Conservation (phyloP, 1,140 invertebrate species). For the Acromyrmex heyeri region DNA sequence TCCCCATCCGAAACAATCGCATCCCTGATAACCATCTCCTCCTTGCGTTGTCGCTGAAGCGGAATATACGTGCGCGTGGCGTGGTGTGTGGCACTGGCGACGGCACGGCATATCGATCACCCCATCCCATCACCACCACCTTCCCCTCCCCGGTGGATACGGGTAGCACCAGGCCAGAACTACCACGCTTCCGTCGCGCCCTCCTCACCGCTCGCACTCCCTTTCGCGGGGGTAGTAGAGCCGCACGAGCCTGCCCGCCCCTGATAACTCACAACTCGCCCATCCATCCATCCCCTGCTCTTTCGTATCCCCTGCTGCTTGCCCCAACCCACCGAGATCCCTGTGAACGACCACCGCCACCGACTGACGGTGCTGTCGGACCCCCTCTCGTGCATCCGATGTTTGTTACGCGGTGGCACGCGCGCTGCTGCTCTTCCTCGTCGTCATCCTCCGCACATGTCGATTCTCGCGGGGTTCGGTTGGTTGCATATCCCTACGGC, state of each 20-base stretch:
- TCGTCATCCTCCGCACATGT: conserved; percentile 52
- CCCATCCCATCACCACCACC: conserved; percentile 46
- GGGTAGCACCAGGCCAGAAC: conserved; percentile 66
- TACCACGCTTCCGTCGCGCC: conserved; percentile 38
- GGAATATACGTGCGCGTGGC: conserved; percentile 32
- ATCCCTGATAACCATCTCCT: conserved; percentile 42
- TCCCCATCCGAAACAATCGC: conserved; percentile 31
- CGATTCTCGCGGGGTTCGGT: conserved; percentile 41
- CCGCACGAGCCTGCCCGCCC: conserved; percentile 66
- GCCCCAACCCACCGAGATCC: conserved; percentile 5
- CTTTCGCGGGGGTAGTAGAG: conserved; percentile 39
- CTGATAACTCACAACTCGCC: conserved; percentile 70
- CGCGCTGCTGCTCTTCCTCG: conserved; percentile 35
- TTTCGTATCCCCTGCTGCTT: conserved; percentile 27
- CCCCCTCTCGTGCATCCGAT: conserved; percentile 42
- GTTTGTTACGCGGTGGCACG: conserved; percentile 60
- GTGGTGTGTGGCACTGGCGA: conserved; percentile 57
- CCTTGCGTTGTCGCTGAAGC: conserved; percentile 41
- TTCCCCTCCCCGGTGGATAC: not conserved
- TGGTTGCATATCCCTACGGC: conserved; percentile 8
- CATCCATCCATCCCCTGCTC: conserved; percentile 52
- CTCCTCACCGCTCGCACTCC: not conserved
- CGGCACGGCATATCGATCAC: conserved; percentile 73
- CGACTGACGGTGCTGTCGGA: conserved; percentile 39
- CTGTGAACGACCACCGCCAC: conserved; percentile 39